A percentile compares a stretch with the other conserved stretches of the same genome.
These are phyloP conservation scores for Fringilla coelebs DNA, from an alignment of 2,797 vertebrate genomes.

Conservation along the genomic window DNA sequence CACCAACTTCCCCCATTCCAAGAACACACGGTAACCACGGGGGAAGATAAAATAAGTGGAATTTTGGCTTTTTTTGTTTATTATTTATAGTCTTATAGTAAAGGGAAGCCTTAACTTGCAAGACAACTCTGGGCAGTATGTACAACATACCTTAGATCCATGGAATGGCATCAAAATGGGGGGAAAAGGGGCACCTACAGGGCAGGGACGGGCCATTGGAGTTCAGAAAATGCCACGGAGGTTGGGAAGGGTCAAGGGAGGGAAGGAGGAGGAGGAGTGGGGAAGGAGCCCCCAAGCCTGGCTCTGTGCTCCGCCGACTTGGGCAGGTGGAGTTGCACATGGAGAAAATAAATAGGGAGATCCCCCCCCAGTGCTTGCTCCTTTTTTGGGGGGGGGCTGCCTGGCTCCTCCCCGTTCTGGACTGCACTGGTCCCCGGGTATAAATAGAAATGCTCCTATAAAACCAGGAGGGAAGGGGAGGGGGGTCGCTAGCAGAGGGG, in stretches of 20 bases:
- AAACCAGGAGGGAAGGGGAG: constrained; percentile 1
- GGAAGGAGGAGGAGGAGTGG: neutral
- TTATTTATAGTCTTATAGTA: constrained; percentile 98
- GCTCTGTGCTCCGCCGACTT: neutral
- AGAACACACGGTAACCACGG: constrained; percentile 41
- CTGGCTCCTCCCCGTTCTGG: constrained; percentile 4
- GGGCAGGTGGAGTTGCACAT: constrained; percentile 68
- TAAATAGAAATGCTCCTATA: constrained; percentile 66
- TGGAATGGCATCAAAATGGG: constrained; percentile 85
- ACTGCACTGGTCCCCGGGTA: constrained; percentile 48
- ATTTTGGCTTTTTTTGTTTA: constrained; percentile 69
- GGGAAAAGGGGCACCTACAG: constrained; percentile 73
- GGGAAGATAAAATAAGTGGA: constrained; percentile 85
- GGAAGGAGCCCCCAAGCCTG: constrained; percentile 52
- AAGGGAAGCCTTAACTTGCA: constrained; percentile 97
- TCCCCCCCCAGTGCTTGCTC: constrained; percentile 20
- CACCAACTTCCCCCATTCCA: neutral
- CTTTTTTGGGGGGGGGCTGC: neutral
- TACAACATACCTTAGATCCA: constrained; percentile 97
- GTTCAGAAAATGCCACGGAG: constrained; percentile 77
- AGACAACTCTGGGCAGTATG: constrained; percentile 94
- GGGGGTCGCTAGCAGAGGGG: neutral
- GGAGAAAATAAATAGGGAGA: constrained; percentile 78
- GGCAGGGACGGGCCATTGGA: constrained; percentile 75
- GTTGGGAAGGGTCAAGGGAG: constrained; percentile 26